phyloP scores from a whole-genome alignment of 1,140 invertebrate species.

The Temnothorax curvispinosus region DNA sequence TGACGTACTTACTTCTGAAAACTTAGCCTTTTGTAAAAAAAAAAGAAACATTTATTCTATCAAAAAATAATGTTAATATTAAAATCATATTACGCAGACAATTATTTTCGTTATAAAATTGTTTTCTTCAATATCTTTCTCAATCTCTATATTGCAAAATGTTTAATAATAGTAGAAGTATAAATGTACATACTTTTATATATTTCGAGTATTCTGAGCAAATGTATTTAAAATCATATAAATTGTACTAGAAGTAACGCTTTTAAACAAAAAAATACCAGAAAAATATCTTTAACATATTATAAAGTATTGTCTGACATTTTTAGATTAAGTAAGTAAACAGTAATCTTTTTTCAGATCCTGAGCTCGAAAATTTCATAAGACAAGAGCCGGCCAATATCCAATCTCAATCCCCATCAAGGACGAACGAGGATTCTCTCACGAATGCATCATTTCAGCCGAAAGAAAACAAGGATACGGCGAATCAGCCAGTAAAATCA shows the following conservation, averaged over 20 bases:
- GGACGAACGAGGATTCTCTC: background rate
- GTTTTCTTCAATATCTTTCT: background rate
- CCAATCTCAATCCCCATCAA: background rate
- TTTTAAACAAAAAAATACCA: background rate
- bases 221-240: background rate
- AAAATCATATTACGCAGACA: background rate
- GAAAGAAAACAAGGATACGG: slow-evolving; percentile 58
- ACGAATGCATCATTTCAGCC: slow-evolving; percentile 28
- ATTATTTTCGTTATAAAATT: background rate
- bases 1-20: background rate
- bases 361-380: slow-evolving; percentile 76
- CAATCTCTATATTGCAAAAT: background rate
- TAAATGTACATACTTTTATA: background rate
- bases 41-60: background rate
- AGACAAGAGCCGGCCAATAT: slow-evolving; percentile 66
- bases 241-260: background rate
- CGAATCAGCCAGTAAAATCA: slow-evolving; percentile 72
- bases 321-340: background rate
- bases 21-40: background rate
- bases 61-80: slow-evolving; percentile 4
- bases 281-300: background rate
- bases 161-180: background rate
- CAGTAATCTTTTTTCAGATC: slow-evolving; percentile 71
- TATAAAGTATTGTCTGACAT: background rate
- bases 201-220: background rate